These are phyloP conservation scores for Cryptoblepharus egeriae DNA, from an alignment of 2,797 vertebrate genomes.

Conservation along the genomic window DNA sequence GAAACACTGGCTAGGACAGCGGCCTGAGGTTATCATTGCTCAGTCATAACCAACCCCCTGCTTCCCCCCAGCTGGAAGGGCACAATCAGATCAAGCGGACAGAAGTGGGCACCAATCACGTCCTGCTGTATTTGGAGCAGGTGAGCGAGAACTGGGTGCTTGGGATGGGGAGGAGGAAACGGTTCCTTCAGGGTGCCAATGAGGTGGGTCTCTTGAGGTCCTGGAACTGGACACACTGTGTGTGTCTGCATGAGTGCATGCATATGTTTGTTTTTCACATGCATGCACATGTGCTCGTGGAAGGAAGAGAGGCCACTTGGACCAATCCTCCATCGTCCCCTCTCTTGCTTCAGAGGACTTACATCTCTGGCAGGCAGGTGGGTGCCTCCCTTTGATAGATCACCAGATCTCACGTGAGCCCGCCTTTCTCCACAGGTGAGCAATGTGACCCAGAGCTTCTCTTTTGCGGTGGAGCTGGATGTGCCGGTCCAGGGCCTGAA, in stretches of 20 bases:
- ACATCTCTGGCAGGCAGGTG: too few relatives aligned
- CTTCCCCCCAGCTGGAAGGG: constrained; percentile 63
- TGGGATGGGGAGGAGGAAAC: background rate
- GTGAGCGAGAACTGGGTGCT: constrained; percentile 42
- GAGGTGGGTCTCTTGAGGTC: too few relatives aligned
- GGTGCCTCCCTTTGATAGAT: background rate
- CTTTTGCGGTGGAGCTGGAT: constrained; percentile 68
- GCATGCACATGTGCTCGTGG: too few relatives aligned
- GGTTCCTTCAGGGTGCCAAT: too few relatives aligned
- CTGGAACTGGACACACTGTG: too few relatives aligned
- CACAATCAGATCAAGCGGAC: constrained; percentile 53
- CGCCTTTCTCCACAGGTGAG: constrained; percentile 53
- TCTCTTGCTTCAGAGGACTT: background rate
- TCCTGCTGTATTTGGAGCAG: constrained; percentile 75
- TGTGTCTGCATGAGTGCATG: too few relatives aligned
- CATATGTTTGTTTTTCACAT: too few relatives aligned
- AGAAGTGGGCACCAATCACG: constrained; percentile 65
- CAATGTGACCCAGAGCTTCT: constrained; percentile 49
- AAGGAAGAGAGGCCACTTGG: too few relatives aligned
- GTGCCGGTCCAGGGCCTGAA: constrained; percentile 71
- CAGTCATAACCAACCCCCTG: constrained; percentile 7
- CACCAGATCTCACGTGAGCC: background rate
- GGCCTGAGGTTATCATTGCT: rapidly evolving
- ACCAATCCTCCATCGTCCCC: too few relatives aligned
- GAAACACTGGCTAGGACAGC: too few relatives aligned